A percentile compares a stretch with the other conserved stretches of the same genome.
Evolutionary conservation across 2,113 vertebrate species (phyloP).

Genomic region (Archocentrus centrarchus): DNA sequence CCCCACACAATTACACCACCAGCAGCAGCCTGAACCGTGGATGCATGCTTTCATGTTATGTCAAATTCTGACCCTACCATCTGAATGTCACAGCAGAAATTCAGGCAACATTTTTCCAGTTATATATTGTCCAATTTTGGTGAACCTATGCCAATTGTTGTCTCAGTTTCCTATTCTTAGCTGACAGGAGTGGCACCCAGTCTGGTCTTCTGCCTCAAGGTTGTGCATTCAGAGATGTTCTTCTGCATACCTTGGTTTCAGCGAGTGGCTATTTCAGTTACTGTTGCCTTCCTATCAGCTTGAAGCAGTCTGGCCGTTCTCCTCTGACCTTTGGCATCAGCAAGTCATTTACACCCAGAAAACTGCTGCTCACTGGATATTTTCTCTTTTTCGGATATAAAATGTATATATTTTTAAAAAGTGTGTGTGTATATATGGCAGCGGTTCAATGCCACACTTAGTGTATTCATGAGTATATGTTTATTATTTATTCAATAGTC

Average conservation of each 20-base stretch:
- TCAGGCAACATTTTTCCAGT: not conserved
- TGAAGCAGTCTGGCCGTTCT: too few species aligned
- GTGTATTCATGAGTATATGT: not conserved
- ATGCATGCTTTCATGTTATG: not conserved
- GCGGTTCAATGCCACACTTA: not conserved
- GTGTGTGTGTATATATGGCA: not conserved
- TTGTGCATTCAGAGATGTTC: not conserved
- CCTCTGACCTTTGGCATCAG: not conserved
- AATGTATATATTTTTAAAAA: not conserved
- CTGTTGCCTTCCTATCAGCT: not conserved
- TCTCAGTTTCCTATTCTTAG: not conserved
- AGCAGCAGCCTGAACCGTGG: not conserved
- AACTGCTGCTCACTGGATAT: fast-evolving
- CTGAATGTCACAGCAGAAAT: not conserved
- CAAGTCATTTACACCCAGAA: not conserved
- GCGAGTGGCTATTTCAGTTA: not conserved
- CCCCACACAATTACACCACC: not conserved
- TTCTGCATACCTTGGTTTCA: not conserved
- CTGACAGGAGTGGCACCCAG: not conserved
- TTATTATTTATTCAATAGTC: not conserved
- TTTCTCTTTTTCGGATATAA: not conserved
- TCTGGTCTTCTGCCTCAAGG: not conserved
- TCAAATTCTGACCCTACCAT: not conserved
- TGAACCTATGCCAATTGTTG: not conserved
- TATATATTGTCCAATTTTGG: not conserved